Percentiles rank a stretch among this genome's conserved stretches.
phyloP scores from a whole-genome alignment of 2,113 vertebrate genomes.

The Tachysurus fulvidraco region DNA sequence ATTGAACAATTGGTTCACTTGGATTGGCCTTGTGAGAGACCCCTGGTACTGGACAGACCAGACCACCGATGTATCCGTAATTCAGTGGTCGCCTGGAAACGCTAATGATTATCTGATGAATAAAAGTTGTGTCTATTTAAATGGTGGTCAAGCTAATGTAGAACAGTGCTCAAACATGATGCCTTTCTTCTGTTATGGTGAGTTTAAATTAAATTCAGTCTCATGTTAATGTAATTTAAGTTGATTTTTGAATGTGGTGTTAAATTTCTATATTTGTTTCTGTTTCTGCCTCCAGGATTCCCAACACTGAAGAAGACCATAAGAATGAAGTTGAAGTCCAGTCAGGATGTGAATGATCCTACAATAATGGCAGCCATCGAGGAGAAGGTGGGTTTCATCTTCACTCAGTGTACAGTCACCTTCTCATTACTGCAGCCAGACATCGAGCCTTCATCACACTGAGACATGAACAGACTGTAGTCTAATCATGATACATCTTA shows the following conservation, averaged over 20 bases:
- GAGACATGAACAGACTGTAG: background rate
- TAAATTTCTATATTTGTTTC: background rate
- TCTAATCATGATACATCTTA: background rate
- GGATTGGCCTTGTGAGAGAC: constrained; percentile 35
- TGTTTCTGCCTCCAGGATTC: background rate
- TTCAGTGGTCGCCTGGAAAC: background rate
- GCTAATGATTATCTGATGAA: background rate
- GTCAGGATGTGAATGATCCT: background rate
- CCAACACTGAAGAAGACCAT: background rate
- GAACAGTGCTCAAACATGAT: no score
- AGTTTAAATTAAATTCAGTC: background rate
- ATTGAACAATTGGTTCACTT: background rate
- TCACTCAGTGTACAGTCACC: background rate
- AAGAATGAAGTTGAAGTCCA: background rate
- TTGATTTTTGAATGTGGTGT: background rate
- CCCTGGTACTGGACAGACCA: constrained; percentile 41
- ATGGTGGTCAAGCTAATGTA: background rate
- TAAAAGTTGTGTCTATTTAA: constrained; percentile 5
- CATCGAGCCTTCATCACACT: background rate
- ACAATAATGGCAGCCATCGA: background rate
- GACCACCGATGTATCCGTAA: background rate
- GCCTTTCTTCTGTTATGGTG: constrained; percentile 10
- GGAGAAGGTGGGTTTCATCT: constrained; percentile 20
- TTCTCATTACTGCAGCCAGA: background rate
- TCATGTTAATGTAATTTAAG: background rate